Base-by-base conservation (phyloP, 2,113 vertebrate genomes). In the rat (Rattus norvegicus) region DNA sequence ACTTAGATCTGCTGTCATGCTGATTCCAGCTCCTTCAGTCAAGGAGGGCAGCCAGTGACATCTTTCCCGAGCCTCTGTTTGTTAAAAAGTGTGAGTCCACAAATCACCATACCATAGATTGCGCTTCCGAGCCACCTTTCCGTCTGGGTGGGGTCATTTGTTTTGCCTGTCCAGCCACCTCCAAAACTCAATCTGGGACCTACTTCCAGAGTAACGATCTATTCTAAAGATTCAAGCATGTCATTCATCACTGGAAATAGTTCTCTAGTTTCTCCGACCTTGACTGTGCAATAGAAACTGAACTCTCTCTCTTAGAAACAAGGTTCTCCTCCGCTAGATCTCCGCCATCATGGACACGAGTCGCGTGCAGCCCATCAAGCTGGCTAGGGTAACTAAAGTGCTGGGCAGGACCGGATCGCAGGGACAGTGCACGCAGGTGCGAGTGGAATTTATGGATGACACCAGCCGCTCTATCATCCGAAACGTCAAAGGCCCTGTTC, bases 221-320 rank as follows among this genome's bases (percentile, higher is more conserved):
- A 39, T 67, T 52, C 43, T 33, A 84, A 28, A 95, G 92, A 84
- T 93, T 30, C 84, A 77, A 77, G 20, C 88, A 28, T 92, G 75
- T 69, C 26, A 28, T 89, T 85, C 94, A 85, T 91, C 85, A 88
- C 70, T 54, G 36, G 90, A 94, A 91, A 85, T 33, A 93, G 2
- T 85, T 91, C 13, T 49, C 26, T 72, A 11, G 17, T 77, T 94
- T 90, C 36, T 80, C 52, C 70, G 28, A 70, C 73, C 6, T 28
- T 95, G 86, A 47, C 86, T 95, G 7, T 36, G 77, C 83, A 77
- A 79, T 94, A 96, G 95, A 95, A 93, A 81, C 30, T 94, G 63
- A 90, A 94, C 8, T 87, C 73, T 95, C 52, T 70, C 88, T 70
- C 63, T 91, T 91, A 79, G 30, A 93, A 94, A 84, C 61, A 93